Evolutionary conservation across 2,888 invertebrate genomes (phyloP).

Genomic region (Shargacucullia verbasci): DNA sequence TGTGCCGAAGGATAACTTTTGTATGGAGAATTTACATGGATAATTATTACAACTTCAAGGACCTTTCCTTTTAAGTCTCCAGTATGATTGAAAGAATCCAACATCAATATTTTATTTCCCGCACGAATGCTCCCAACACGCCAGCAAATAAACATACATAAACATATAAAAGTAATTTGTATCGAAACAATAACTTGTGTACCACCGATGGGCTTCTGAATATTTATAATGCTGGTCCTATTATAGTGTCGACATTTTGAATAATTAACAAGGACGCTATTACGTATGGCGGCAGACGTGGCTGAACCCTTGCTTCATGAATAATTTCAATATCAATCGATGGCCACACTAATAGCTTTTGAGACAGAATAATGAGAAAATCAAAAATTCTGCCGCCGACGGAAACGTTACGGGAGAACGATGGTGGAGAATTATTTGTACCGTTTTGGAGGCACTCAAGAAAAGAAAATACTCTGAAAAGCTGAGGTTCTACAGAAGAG

Average conservation of each 20-base stretch:
- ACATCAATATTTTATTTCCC: too few species aligned
- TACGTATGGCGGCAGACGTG: slow-evolving; percentile 67
- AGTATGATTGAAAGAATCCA: too few species aligned
- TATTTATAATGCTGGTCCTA: slow-evolving; percentile 82
- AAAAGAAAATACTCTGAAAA: too few species aligned
- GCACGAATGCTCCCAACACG: too few species aligned
- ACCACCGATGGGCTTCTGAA: slow-evolving; percentile 71
- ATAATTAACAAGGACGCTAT: slow-evolving; percentile 82
- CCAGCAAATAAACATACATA: slow-evolving; percentile 22
- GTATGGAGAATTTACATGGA: too few species aligned
- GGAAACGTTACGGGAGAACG: slow-evolving; percentile 7
- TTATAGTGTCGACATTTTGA: slow-evolving; percentile 84
- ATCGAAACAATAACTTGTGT: slow-evolving; percentile 51
- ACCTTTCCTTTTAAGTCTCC: too few species aligned
- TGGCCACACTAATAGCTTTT: slow-evolving; percentile 55
- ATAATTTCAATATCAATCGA: slow-evolving; percentile 67
- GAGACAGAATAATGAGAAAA: slow-evolving; percentile 56
- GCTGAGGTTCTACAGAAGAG: too few species aligned
- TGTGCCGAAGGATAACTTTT: too few species aligned
- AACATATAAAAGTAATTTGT: slow-evolving; percentile 57
- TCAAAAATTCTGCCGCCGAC: slow-evolving; percentile 40
- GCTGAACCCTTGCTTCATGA: slow-evolving; percentile 57
- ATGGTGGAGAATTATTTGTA: background rate
- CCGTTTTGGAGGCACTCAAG: too few species aligned
- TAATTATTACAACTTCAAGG: too few species aligned